Evolutionary conservation across 1,140 invertebrate genomes (phyloP), one percentile per base, ranked within the genome.

Genomic region (Harlomillsia oculata): DNA sequence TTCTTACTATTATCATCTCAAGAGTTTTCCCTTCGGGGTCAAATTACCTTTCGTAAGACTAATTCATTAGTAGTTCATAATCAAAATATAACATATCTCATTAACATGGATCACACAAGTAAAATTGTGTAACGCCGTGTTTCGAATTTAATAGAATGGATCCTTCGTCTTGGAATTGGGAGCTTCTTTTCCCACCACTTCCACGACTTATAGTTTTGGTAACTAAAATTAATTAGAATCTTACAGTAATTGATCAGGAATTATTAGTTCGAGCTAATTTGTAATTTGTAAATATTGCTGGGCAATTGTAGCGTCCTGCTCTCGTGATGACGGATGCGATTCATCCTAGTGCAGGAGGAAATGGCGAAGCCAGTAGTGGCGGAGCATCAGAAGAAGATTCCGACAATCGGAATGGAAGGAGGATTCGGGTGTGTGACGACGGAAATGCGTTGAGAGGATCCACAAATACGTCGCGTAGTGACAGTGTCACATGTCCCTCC

Each of bases 81-180:
- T n/a, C n/a, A n/a, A n/a, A n/a, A n/a, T n/a, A n/a, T n/a, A n/a
- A n/a, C n/a, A n/a, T n/a, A n/a, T n/a, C n/a, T n/a, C n/a, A n/a
- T n/a, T n/a, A n/a, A n/a, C n/a, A n/a, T n/a, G n/a, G n/a, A n/a
- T n/a, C n/a, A n/a, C n/a, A n/a, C n/a, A n/a, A n/a, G n/a, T n/a
- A n/a, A n/a, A n/a, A n/a, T n/a, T n/a, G n/a, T n/a, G n/a, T n/a
- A n/a, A n/a, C n/a, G n/a, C n/a, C n/a, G n/a, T n/a, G n/a, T n/a
- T n/a, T n/a, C n/a, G n/a, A n/a, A n/a, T n/a, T n/a, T n/a, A 34
- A 34, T 34, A 48, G 30, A 25, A 48, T 57, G 56, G 63, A 64
- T 26, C 55, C 55, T 13, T 62, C 60, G 13, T 65, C 64, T 26
- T 65, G 64, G 64, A 65, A 65, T 30, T 65, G 64, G 64, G 64